Percentiles rank a stretch among this genome's conserved stretches.
Conservation (phyloP, 2,888 invertebrate species). For the Priocnemis perturbator region DNA sequence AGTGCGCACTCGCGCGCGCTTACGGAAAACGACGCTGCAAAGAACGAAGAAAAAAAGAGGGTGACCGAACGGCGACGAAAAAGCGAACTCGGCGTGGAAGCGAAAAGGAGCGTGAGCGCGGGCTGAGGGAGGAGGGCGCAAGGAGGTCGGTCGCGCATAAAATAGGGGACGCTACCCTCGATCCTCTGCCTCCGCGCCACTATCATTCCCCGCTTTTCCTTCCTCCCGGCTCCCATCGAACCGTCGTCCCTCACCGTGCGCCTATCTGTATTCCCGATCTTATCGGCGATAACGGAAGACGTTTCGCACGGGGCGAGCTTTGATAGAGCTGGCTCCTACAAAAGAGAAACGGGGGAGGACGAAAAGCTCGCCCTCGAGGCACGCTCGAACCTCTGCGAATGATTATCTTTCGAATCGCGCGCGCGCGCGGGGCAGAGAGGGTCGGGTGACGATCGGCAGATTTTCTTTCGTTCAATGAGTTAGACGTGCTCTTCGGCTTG, state of each 20-base stretch:
- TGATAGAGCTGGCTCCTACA: neutral
- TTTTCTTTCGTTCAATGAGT: too few relatives aligned
- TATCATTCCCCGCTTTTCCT: constrained; percentile 5
- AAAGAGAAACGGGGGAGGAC: neutral
- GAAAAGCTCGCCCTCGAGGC: too few relatives aligned
- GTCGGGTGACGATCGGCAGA: too few relatives aligned
- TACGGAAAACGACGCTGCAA: neutral
- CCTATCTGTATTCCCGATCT: constrained; percentile 32
- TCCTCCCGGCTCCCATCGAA: neutral
- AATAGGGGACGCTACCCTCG: constrained; percentile 32
- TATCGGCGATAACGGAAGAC: constrained; percentile 18
- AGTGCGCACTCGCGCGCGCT: neutral
- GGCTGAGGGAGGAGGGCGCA: neutral
- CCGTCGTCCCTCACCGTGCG: constrained; percentile 17
- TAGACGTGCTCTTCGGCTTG: too few relatives aligned
- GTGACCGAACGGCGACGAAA: too few relatives aligned
- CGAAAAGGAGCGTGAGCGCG: neutral
- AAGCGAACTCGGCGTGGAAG: neutral
- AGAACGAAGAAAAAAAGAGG: too few relatives aligned
- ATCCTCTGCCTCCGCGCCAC: neutral
- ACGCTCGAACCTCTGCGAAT: too few relatives aligned
- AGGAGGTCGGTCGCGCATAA: constrained; percentile 28
- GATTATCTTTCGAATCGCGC: too few relatives aligned
- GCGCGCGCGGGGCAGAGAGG: too few relatives aligned
- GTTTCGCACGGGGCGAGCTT: too few relatives aligned